Conservation (phyloP, 2,113 vertebrate genomes). For the Callopanchax toddi region DNA sequence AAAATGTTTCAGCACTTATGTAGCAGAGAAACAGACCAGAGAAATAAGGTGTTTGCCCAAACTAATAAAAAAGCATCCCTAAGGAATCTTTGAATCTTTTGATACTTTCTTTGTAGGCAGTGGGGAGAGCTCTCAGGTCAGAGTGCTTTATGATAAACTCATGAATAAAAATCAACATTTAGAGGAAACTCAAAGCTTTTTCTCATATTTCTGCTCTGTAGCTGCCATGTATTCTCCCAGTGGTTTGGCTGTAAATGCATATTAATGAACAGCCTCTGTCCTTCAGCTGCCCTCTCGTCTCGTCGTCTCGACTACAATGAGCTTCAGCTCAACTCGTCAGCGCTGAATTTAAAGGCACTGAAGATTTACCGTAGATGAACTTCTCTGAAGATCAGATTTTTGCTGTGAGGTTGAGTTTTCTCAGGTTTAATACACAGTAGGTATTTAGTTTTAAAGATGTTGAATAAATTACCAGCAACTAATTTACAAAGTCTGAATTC, state of each 20-base stretch:
- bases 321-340: constrained; percentile 15
- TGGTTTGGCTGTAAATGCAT: constrained; percentile 21
- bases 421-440: not conserved
- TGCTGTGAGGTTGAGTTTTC: too few relatives aligned
- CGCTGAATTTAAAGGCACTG: not conserved
- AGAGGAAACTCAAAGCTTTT: constrained; percentile 31
- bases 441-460: not conserved
- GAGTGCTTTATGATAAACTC: constrained; percentile 46
- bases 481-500: not conserved
- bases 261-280: constrained; percentile 24
- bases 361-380: not conserved
- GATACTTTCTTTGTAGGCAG: constrained; percentile 27
- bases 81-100: constrained; percentile 17
- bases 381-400: not conserved
- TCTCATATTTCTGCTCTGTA: constrained; percentile 11
- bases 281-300: constrained; percentile 25
- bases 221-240: not conserved
- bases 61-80: not conserved
- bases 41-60: constrained; percentile 12
- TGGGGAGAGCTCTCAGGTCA: constrained; percentile 35
- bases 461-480: not conserved
- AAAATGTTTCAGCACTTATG: constrained; percentile 31
- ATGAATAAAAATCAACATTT: constrained; percentile 54
- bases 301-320: not conserved
- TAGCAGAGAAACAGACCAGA: not conserved